These are phyloP conservation scores for Hyperoplus lanceolatus DNA, from an alignment of 2,797 vertebrate species.

Conservation along the genomic window DNA sequence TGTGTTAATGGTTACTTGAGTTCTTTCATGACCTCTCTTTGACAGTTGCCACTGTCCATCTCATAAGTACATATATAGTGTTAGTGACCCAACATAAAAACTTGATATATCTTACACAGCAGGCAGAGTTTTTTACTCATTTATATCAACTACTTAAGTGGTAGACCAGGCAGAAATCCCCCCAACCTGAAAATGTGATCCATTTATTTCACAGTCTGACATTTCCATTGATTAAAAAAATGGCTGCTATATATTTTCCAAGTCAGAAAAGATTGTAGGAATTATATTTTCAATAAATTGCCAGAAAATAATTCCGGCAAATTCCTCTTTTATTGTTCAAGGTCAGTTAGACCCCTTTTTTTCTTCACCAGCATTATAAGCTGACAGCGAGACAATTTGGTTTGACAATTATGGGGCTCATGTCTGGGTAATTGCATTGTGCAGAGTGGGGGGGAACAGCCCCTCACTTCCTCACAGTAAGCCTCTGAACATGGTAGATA, in stretches of 20 bases:
- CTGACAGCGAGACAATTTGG: conserved; percentile 59
- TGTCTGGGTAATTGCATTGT: conserved; percentile 68
- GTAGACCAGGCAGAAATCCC: conserved; percentile 59
- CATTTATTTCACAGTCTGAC: conserved; percentile 58
- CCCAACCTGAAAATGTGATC: conserved; percentile 49
- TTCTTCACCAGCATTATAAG: conserved; percentile 43
- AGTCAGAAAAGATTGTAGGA: conserved; percentile 28
- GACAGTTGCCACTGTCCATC: conserved; percentile 49
- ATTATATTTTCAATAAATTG: conserved; percentile 38
- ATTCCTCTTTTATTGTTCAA: conserved; percentile 53
- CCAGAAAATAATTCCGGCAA: conserved; percentile 56
- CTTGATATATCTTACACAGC: conserved; percentile 51
- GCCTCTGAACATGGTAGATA: conserved; percentile 71
- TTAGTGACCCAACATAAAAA: conserved; percentile 57
- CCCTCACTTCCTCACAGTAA: conserved; percentile 61
- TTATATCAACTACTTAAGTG: conserved; percentile 61
- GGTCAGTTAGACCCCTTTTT: conserved; percentile 9
- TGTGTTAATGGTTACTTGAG: conserved; percentile 64
- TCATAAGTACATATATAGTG: conserved; percentile 40
- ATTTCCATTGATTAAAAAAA: conserved; percentile 66
- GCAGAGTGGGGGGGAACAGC: conserved; percentile 61
- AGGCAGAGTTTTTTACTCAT: conserved; percentile 55
- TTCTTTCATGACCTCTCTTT: conserved; percentile 47
- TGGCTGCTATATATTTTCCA: conserved; percentile 43
- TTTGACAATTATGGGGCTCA: conserved; percentile 72